These are phyloP conservation scores for Botia kubotai DNA, from an alignment of 2,797 vertebrate genomes.

Conservation along the genomic window DNA sequence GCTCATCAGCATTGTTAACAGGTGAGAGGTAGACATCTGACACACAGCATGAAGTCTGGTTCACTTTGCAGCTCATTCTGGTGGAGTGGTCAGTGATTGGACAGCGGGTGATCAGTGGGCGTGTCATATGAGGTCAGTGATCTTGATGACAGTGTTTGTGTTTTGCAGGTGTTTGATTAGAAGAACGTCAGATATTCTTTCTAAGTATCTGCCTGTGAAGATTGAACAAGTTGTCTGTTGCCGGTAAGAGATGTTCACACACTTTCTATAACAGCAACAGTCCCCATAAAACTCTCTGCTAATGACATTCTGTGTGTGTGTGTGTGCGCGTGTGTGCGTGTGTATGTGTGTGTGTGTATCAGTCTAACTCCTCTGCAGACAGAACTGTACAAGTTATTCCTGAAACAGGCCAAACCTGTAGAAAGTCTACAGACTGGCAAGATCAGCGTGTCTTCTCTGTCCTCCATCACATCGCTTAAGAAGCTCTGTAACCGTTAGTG, in stretches of 20 bases:
- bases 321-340: conserved; percentile 25
- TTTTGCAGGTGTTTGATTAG: conserved; percentile 90
- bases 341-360: conserved; percentile 47
- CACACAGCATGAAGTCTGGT: not conserved
- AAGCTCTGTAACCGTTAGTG: conserved; percentile 98
- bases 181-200: conserved; percentile 96
- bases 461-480: conserved; percentile 95
- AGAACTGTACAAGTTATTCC: conserved; percentile 89
- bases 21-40: conserved; percentile 69
- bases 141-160: conserved; percentile 4
- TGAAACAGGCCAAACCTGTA: conserved; percentile 90
- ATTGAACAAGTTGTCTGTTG: conserved; percentile 97
- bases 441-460: conserved; percentile 91
- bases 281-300: not conserved
- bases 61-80: not conserved
- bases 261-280: not conserved
- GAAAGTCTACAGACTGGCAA: conserved; percentile 86
- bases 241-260: conserved; percentile 76
- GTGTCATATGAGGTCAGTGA: not conserved
- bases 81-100: not conserved
- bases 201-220: conserved; percentile 98
- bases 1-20: conserved; percentile 92
- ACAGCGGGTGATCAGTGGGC: no score
- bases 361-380: conserved; percentile 90
- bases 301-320: no score